Evolutionary conservation across 2,888 invertebrate genomes (phyloP), one percentile per base, ranked within the genome.

Genomic region (Kuschelorhynchus macadamiae): DNA sequence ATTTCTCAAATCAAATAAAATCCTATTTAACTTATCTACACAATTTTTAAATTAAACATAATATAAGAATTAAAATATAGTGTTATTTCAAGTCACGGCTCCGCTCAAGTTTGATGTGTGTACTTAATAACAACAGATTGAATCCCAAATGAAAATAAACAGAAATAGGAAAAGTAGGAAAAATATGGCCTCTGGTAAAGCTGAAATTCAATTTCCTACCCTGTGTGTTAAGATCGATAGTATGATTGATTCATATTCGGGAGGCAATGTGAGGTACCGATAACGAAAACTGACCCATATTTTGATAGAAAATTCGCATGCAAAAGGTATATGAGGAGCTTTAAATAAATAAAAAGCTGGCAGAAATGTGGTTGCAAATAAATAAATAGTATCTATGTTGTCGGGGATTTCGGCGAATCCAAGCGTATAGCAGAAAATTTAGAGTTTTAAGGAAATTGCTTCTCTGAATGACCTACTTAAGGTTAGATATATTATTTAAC

Each of bases 181-280:
- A 75, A 69, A 68, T 74, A 71, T 69, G 55, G 68, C 65, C 65
- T 36, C 41, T 61, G 70, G 71, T 66, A 73, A 52, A 59, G 70
- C 59, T 62, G 73, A 73, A 75, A 76, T 76, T 76, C 72, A 73
- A 76, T 75, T 76, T 75, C 69, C 75, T 63, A 64, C 59, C 64
- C 65, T 72, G 67, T 71, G 73, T 66, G 59, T 71, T 50, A 44
- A 47, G 42, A 70, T 60, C 70, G 73, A 72, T 75, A 72, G 71
- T 69, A 75, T 74, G 75, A 76, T 76, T 75, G 75, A 76, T 76
- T 74, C 74, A 73, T 71, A 72, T 71, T 72, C 61, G 63, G 66
- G 61, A 61, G 63, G 74, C 70, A 71, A 72, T 73, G 69, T 59
- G 70, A 73, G 68, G 66, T 66, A 69, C 59, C 70, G 75, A 73